Conservation (phyloP, 2,888 invertebrate species). For the Scotopteryx bipunctaria region DNA sequence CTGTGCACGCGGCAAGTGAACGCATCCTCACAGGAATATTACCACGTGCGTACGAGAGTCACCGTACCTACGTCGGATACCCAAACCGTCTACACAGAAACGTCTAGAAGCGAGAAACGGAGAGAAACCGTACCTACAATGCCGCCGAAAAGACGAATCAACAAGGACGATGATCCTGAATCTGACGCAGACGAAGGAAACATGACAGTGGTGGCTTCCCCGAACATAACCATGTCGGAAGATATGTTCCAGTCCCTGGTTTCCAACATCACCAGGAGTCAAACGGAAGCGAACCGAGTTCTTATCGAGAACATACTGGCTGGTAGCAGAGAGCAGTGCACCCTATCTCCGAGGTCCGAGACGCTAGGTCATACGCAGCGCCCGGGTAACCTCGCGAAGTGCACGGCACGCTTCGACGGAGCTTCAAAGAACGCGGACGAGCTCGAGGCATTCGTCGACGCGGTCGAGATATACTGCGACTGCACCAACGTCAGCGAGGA, state of each 20-base stretch:
- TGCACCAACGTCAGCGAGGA: conserved; percentile 31
- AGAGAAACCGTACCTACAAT: neutral
- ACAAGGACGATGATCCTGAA: neutral
- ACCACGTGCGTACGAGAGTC: no score
- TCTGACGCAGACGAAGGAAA: neutral
- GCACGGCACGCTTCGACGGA: conserved; percentile 30
- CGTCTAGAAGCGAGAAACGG: no score
- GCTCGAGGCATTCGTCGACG: conserved; percentile 33
- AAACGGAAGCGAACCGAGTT: neutral
- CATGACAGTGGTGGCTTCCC: neutral
- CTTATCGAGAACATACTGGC: conserved; percentile 2
- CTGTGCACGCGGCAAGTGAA: no score
- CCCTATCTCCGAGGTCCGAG: neutral
- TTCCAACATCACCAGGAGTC: neutral
- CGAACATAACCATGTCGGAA: conserved; percentile 1
- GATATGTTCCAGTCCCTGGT: conserved; percentile 3
- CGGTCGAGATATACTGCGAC: conserved; percentile 24
- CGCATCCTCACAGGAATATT: no score
- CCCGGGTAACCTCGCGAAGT: conserved; percentile 16
- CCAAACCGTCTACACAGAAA: no score
- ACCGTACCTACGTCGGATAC: no score
- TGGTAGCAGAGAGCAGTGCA: neutral
- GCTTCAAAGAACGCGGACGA: conserved; percentile 7
- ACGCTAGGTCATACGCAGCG: neutral
- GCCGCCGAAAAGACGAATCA: conserved; percentile 1